Conservation (phyloP, 2,888 invertebrate genomes). For the Seira sanloemensis region DNA sequence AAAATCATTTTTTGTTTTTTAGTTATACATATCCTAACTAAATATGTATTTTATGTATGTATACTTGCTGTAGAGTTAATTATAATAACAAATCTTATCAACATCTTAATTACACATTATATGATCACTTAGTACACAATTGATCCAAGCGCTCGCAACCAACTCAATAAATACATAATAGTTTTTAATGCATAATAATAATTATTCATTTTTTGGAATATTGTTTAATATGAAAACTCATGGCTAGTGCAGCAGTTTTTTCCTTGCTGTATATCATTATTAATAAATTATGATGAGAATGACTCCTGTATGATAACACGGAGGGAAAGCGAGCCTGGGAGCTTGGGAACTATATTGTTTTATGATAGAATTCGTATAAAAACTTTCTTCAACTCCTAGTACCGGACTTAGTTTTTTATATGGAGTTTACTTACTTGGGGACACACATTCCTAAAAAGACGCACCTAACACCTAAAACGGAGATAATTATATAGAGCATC, state of each 20-base stretch:
- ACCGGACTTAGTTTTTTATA: conserved; percentile 31
- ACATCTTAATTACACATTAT: background rate
- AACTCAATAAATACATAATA: conserved; percentile 51
- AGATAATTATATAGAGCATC: conserved; percentile 31
- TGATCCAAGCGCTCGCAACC: conserved; percentile 56
- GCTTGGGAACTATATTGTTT: conserved; percentile 27
- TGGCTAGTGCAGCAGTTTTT: conserved; percentile 42
- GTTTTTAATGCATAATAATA: conserved; percentile 21
- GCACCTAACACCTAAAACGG: conserved; percentile 38
- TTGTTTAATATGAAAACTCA: conserved; percentile 46
- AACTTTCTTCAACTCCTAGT: conserved; percentile 54
- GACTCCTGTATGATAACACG: conserved; percentile 55
- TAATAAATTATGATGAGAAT: conserved; percentile 57
- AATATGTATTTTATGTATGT: conserved; percentile 23
- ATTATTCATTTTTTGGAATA: conserved; percentile 54
- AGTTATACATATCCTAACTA: conserved; percentile 28
- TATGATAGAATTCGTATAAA: conserved; percentile 63
- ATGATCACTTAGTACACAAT: conserved; percentile 16
- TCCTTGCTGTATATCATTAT: conserved; percentile 33
- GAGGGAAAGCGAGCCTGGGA: conserved; percentile 56
- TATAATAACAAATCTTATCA: conserved; percentile 9
- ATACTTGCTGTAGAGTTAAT: conserved; percentile 21
- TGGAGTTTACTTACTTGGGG: conserved; percentile 50
- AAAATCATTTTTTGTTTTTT: conserved; percentile 33
- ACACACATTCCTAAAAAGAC: conserved; percentile 41